phyloP scores from a whole-genome alignment of 2,797 vertebrate genomes.

The Muscicapa comitata region DNA sequence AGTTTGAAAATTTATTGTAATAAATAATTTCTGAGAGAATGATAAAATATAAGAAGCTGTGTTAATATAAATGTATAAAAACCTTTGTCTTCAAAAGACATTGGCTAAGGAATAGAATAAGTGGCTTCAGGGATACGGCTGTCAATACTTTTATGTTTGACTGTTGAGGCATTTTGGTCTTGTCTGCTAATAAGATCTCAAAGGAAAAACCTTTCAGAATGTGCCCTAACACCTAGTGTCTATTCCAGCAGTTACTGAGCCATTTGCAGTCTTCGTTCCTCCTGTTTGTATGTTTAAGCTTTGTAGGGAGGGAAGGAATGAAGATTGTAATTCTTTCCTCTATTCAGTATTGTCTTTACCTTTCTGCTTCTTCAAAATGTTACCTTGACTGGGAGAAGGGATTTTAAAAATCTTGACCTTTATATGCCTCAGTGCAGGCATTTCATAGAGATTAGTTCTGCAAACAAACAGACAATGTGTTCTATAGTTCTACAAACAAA shows the following conservation, averaged over 20 bases:
- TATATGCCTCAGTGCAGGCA: neutral
- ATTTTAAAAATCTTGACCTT: slow-evolving; percentile 25
- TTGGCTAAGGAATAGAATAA: neutral
- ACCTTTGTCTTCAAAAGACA: neutral
- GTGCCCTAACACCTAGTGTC: neutral
- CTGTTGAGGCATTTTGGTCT: neutral
- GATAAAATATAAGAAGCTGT: neutral
- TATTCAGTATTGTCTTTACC: neutral
- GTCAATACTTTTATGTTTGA: neutral
- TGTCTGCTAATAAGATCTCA: neutral
- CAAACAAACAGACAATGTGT: neutral
- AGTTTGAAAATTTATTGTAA: neutral
- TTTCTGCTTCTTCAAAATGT: neutral
- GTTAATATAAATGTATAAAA: neutral
- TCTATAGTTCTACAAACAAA: neutral
- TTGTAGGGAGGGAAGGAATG: neutral
- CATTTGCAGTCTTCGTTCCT: neutral
- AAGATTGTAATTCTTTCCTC: neutral
- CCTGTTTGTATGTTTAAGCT: neutral
- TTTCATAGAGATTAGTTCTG: neutral
- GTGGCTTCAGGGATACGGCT: neutral
- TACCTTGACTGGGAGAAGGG: neutral
- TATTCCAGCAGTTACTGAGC: neutral
- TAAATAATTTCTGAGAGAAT: neutral
- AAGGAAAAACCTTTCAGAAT: neutral